phyloP scores from a whole-genome alignment of 1,140 invertebrate genomes.

The Proctacanthus coquilletti region DNA sequence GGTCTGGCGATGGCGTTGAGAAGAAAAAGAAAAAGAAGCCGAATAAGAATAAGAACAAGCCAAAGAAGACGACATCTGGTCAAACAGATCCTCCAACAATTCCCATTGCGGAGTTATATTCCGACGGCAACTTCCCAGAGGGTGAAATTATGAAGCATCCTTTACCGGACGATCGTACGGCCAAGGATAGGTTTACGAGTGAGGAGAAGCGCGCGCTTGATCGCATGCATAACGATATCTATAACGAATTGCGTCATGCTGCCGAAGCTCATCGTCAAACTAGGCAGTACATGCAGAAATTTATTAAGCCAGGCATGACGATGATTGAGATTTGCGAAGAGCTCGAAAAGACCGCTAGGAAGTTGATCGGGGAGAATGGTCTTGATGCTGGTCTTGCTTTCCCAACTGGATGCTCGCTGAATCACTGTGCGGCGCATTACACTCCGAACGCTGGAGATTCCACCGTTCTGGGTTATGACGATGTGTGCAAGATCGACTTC shows the following conservation, averaged over 20 bases:
- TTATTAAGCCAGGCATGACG: slow-evolving; percentile 95
- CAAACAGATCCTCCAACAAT: slow-evolving; percentile 78
- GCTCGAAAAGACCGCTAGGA: slow-evolving; percentile 79
- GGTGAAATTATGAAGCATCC: slow-evolving; percentile 69
- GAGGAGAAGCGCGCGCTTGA: slow-evolving; percentile 82
- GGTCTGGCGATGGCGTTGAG: slow-evolving; percentile 21
- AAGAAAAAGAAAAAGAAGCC: slow-evolving; percentile 49
- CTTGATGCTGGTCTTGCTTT: slow-evolving; percentile 94
- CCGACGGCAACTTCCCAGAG: slow-evolving; percentile 62
- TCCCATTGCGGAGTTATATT: slow-evolving; percentile 70
- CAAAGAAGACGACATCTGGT: slow-evolving; percentile 27
- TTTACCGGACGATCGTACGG: slow-evolving; percentile 60
- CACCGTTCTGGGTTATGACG: slow-evolving; percentile 88
- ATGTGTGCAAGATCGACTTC: slow-evolving; percentile 99
- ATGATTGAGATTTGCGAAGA: slow-evolving; percentile 99
- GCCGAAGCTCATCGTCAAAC: slow-evolving; percentile 97
- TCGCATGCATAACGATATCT: slow-evolving; percentile 72
- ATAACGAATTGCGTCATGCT: slow-evolving; percentile 86
- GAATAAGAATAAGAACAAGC: slow-evolving; percentile 61
- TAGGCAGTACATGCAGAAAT: slow-evolving; percentile 72
- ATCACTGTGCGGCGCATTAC: slow-evolving; percentile 98
- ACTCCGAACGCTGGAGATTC: slow-evolving; percentile 97
- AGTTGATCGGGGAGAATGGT: slow-evolving; percentile 88
- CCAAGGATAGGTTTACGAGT: slow-evolving; percentile 71
- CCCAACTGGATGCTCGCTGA: slow-evolving; percentile 96